These are phyloP conservation scores for Teleogryllus oceanicus DNA, from an alignment of 2,888 invertebrate species.

Conservation along the genomic window DNA sequence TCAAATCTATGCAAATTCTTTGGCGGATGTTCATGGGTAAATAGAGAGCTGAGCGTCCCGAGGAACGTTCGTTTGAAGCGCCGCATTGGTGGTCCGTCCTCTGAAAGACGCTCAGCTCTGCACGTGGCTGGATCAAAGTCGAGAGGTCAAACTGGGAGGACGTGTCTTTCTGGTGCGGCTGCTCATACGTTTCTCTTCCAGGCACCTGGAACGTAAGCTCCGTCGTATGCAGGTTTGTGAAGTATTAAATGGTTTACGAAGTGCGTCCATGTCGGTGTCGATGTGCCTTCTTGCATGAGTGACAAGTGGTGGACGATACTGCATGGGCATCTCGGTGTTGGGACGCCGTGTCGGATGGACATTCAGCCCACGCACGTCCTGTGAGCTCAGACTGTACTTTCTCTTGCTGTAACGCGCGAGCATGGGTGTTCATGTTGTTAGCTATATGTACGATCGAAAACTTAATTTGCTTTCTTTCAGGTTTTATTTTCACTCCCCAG, in stretches of 20 bases:
- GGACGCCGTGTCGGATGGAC: constrained; percentile 9
- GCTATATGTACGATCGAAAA: constrained; percentile 1
- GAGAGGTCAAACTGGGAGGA: too few relatives aligned
- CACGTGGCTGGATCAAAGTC: too few relatives aligned
- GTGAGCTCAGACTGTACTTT: constrained; percentile 18
- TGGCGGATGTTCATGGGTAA: too few relatives aligned
- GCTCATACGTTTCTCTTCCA: neutral
- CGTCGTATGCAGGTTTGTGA: neutral
- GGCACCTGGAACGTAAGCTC: neutral
- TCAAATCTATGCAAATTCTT: too few relatives aligned
- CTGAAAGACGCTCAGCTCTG: too few relatives aligned
- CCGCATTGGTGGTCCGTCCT: too few relatives aligned
- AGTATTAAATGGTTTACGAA: neutral
- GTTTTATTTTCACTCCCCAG: constrained; percentile 3
- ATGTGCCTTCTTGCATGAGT: constrained; percentile 1
- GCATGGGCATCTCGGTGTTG: constrained; percentile 18
- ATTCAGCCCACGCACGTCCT: constrained; percentile 9
- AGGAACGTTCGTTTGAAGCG: too few relatives aligned
- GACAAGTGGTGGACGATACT: constrained; percentile 4
- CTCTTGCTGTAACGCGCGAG: constrained; percentile 18
- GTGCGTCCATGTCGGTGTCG: constrained; percentile 9
- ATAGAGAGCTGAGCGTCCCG: too few relatives aligned
- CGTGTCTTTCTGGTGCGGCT: neutral
- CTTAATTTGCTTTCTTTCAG: constrained; percentile 1
- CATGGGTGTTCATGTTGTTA: constrained; percentile 18